Percentiles rank a stretch among this genome's conserved stretches.
Conservation (phyloP, 2,888 invertebrate species). For the Allacma fusca region DNA sequence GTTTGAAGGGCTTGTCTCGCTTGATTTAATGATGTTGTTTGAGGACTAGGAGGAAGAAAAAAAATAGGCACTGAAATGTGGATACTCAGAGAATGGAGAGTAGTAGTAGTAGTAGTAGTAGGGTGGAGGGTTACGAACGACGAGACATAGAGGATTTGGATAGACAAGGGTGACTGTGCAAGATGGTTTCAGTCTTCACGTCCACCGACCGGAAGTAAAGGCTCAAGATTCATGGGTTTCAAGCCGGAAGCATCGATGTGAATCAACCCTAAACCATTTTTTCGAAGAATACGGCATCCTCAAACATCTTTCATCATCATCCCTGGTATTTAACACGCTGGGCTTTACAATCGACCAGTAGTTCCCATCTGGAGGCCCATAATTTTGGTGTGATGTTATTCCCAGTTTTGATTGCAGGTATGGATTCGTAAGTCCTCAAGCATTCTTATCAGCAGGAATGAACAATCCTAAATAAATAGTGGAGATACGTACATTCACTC, state of each 20-base stretch:
- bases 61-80: background rate
- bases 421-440: no score
- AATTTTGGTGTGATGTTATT: no score
- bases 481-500: no score
- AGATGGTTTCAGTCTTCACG: slow-evolving; percentile 1
- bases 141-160: background rate
- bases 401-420: no score
- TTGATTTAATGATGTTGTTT: slow-evolving; percentile 12
- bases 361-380: no score
- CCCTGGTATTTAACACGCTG: background rate
- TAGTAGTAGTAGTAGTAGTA: background rate
- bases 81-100: no score
- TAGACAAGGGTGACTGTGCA: slow-evolving; percentile 3
- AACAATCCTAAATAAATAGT: no score
- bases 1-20: slow-evolving; percentile 7
- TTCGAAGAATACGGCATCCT: background rate
- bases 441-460: no score
- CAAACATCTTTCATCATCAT: background rate
- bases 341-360: no score
- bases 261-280: slow-evolving; percentile 10
- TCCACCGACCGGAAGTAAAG: slow-evolving; percentile 16
- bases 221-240: slow-evolving; percentile 12
- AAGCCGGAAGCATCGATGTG: slow-evolving; percentile 1
- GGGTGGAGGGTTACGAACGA: background rate
- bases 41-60: background rate